A percentile compares a stretch with the other conserved stretches of the same genome.
phyloP scores from a whole-genome alignment of 1,140 invertebrate genomes.

The Lethrus apterus region DNA sequence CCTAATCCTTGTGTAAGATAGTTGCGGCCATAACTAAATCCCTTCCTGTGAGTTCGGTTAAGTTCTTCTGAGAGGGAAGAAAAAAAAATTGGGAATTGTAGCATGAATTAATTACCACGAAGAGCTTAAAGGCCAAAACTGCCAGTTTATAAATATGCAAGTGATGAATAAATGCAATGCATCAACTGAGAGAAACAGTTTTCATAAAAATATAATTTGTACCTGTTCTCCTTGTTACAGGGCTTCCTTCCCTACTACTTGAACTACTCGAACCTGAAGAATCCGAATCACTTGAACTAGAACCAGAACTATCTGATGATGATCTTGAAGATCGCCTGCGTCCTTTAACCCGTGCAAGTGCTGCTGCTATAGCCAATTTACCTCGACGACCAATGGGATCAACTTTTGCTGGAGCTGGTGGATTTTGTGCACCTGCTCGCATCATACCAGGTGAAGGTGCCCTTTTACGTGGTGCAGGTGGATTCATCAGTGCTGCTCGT shows the following conservation, averaged over 20 bases:
- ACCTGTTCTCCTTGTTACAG: constrained; percentile 35
- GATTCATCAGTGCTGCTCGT: constrained; percentile 60
- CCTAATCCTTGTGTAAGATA: too few species aligned
- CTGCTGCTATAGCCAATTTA: constrained; percentile 35
- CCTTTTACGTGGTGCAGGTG: constrained; percentile 52
- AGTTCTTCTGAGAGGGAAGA: too few species aligned
- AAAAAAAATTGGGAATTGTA: too few species aligned
- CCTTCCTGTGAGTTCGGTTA: too few species aligned
- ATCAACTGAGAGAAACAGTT: too few species aligned
- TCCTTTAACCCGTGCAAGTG: constrained; percentile 35
- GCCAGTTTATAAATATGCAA: too few species aligned
- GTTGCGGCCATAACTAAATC: too few species aligned
- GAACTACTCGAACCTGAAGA: constrained; percentile 42
- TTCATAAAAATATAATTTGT: constrained; percentile 11
- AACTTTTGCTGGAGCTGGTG: constrained; percentile 35
- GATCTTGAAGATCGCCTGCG: constrained; percentile 41
- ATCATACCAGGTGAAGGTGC: constrained; percentile 44
- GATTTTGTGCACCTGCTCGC: constrained; percentile 39
- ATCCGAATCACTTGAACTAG: constrained; percentile 43
- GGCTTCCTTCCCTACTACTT: constrained; percentile 38
- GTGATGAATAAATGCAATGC: too few species aligned
- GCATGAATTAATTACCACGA: too few species aligned
- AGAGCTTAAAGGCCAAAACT: too few species aligned
- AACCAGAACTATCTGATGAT: constrained; percentile 44
- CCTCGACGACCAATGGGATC: constrained; percentile 32